These are phyloP conservation scores for Xyrauchen texanus DNA, from an alignment of 2,113 vertebrate species.

Conservation along the genomic window DNA sequence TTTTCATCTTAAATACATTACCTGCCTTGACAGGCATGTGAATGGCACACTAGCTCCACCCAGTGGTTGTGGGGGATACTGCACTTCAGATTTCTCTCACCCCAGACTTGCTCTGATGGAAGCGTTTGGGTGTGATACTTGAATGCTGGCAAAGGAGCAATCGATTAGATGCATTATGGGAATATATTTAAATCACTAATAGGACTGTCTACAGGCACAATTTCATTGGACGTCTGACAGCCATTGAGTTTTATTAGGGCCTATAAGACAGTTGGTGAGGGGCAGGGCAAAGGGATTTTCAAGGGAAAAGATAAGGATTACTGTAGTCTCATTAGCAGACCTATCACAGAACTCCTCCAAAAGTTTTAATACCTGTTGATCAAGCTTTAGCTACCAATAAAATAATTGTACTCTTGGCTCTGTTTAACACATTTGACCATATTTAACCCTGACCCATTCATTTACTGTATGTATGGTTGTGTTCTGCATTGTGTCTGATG, in stretches of 20 bases:
- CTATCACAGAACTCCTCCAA: too few species aligned
- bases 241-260: not conserved
- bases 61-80: slow-evolving; percentile 56
- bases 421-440: too few species aligned
- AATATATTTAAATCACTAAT: slow-evolving; percentile 37
- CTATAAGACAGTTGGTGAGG: not conserved
- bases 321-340: too few species aligned
- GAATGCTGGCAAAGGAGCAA: slow-evolving; percentile 27
- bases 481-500: too few species aligned
- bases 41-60: slow-evolving; percentile 70
- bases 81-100: slow-evolving; percentile 21
- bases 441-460: too few species aligned
- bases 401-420: too few species aligned
- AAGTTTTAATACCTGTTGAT: too few species aligned
- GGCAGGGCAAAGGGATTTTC: too few species aligned
- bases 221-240: slow-evolving; percentile 21
- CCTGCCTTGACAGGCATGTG: not conserved
- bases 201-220: not conserved
- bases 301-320: too few species aligned
- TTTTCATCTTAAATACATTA: too few species aligned
- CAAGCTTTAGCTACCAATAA: too few species aligned
- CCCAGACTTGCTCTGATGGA: slow-evolving; percentile 24
- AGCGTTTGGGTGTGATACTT: slow-evolving; percentile 7
- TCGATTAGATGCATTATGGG: slow-evolving; percentile 20
- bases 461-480: too few species aligned